These are phyloP conservation scores for Temnothorax nylanderi DNA, from an alignment of 1,140 invertebrate species.

Conservation along the genomic window DNA sequence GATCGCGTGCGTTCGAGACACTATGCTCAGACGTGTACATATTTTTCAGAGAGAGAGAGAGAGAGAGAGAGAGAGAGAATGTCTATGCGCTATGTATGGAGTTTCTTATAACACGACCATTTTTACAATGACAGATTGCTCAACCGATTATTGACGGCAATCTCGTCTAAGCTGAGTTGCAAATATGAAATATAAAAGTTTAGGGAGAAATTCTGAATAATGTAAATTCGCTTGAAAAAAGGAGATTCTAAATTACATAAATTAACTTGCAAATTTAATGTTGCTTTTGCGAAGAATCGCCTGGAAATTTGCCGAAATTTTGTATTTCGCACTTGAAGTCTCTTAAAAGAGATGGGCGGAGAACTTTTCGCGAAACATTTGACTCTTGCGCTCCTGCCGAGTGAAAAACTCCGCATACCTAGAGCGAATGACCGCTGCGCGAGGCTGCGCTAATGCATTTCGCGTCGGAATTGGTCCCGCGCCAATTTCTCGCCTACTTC, in stretches of 20 bases:
- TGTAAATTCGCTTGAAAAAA: background rate
- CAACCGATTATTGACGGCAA: background rate
- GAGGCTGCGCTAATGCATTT: constrained; percentile 22
- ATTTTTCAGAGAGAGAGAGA: background rate
- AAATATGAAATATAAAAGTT: background rate
- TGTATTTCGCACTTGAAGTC: background rate
- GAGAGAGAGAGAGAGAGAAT: background rate
- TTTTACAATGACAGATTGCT: background rate
- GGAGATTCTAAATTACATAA: background rate
- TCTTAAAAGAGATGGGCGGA: background rate
- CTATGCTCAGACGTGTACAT: background rate
- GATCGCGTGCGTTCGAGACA: background rate
- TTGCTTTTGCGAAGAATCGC: background rate
- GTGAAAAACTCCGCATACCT: constrained; percentile 15
- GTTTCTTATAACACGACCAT: background rate
- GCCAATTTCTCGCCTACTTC: constrained; percentile 46
- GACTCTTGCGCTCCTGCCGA: background rate
- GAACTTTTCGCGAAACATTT: background rate
- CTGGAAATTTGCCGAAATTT: background rate
- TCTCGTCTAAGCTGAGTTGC: background rate
- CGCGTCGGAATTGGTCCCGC: constrained; percentile 36
- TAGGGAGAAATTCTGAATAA: background rate
- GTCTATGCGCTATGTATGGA: too few species aligned
- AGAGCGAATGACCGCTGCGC: constrained; percentile 21
- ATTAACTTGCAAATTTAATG: constrained; percentile 17